Conservation (phyloP, 1,140 invertebrate species). For the Lysiphlebus fabarum region DNA sequence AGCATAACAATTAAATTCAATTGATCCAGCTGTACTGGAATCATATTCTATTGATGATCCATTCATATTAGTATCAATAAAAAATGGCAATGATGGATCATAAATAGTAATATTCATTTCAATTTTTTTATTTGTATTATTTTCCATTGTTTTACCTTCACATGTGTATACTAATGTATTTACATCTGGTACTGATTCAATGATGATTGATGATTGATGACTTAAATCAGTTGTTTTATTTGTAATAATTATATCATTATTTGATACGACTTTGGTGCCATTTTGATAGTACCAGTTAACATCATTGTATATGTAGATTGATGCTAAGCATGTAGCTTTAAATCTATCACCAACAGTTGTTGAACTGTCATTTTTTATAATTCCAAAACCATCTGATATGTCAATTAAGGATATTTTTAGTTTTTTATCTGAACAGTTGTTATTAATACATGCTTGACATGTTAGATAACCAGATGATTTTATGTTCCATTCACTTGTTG, state of each 20-base stretch:
- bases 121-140: conserved; percentile 13
- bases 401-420: conserved; percentile 2
- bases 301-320: too few relatives aligned
- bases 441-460: conserved; percentile 15
- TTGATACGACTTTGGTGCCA: too few relatives aligned
- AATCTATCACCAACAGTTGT: too few relatives aligned
- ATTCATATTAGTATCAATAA: conserved; percentile 36
- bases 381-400: too few relatives aligned
- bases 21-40: conserved; percentile 21
- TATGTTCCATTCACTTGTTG: too few relatives aligned
- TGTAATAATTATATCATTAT: too few relatives aligned
- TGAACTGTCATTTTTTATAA: too few relatives aligned
- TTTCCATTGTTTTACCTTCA: conserved; percentile 27
- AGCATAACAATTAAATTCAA: conserved; percentile 37
- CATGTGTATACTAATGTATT: conserved; percentile 38
- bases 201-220: conserved; percentile 34
- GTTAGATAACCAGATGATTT: too few relatives aligned
- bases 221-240: conserved; percentile 31
- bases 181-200: conserved; percentile 29
- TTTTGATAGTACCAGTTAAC: too few relatives aligned
- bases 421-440: conserved; percentile 21
- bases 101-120: conserved; percentile 30
- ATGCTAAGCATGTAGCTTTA: too few relatives aligned
- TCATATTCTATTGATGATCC: conserved; percentile 28
- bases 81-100: conserved; percentile 32